A percentile compares a stretch with the other conserved stretches of the same genome.
Conservation (phyloP, 2,888 invertebrate species). For the Eurytoma adleriae region DNA sequence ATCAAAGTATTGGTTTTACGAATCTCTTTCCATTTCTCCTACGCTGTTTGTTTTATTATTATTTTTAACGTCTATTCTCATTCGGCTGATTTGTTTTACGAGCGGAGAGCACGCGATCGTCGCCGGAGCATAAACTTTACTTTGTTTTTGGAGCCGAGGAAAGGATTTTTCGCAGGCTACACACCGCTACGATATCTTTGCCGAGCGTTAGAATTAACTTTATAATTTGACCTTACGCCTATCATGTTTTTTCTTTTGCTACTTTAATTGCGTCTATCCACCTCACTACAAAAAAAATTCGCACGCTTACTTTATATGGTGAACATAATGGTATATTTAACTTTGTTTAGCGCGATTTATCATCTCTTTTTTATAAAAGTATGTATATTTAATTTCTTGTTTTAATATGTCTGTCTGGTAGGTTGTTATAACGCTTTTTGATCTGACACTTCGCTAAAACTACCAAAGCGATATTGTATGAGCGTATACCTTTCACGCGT, state of each 20-base stretch:
- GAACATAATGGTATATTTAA: conserved; percentile 67
- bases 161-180: conserved; percentile 20
- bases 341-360: conserved; percentile 62
- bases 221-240: conserved; percentile 12
- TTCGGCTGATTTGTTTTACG: conserved; percentile 14
- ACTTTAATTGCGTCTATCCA: conserved; percentile 46
- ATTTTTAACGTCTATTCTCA: conserved; percentile 16
- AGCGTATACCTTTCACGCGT: conserved; percentile 48
- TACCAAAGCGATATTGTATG: conserved; percentile 33
- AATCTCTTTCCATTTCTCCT: conserved; percentile 10
- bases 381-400: conserved; percentile 59
- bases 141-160: conserved; percentile 24
- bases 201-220: conserved; percentile 40
- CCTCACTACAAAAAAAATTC: conserved; percentile 59
- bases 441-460: conserved; percentile 68
- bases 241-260: conserved; percentile 32
- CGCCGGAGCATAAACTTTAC: background rate
- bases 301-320: conserved; percentile 71
- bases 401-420: conserved; percentile 68
- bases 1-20: conserved; percentile 21
- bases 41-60: conserved; percentile 1
- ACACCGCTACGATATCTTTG: conserved; percentile 23
- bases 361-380: conserved; percentile 16
- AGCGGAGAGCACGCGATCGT: conserved; percentile 19
- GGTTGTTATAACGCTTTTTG: conserved; percentile 71